A percentile compares a stretch with the other conserved stretches of the same genome.
Evolutionary conservation across 2,888 invertebrate genomes (phyloP).

Genomic region (Brachyopa scutellaris): DNA sequence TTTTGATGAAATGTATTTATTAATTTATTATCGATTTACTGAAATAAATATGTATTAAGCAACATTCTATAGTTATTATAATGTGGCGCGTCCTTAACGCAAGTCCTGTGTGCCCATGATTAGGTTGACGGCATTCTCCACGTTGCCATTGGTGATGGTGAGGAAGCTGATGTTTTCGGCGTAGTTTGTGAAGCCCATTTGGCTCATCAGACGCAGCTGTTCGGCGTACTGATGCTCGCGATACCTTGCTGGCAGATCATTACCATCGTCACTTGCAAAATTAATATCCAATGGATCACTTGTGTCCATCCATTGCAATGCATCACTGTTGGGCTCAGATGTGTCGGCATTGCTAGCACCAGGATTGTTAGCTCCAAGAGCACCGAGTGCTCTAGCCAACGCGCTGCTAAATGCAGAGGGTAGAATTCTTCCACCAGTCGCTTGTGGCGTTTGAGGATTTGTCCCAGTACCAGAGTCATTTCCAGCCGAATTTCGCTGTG

Average conservation of each 20-base stretch:
- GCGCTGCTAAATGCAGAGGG: slow-evolving; percentile 86
- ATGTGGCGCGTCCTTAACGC: slow-evolving; percentile 13
- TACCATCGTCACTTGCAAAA: slow-evolving; percentile 63
- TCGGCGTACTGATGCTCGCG: slow-evolving; percentile 81
- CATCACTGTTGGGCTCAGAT: slow-evolving; percentile 64
- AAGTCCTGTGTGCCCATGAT: slow-evolving; percentile 85
- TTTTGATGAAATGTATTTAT: slow-evolving; percentile 70
- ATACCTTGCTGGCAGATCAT: slow-evolving; percentile 77
- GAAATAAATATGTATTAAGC: slow-evolving; percentile 70
- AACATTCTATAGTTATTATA: slow-evolving; percentile 41
- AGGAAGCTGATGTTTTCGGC: slow-evolving; percentile 92
- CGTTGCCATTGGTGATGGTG: slow-evolving; percentile 89
- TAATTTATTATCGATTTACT: slow-evolving; percentile 70
- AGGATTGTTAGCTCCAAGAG: slow-evolving; percentile 60
- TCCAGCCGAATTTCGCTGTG: slow-evolving; percentile 77
- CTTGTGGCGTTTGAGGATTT: slow-evolving; percentile 62
- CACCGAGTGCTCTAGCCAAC: slow-evolving; percentile 86
- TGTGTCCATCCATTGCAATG: slow-evolving; percentile 75
- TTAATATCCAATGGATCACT: slow-evolving; percentile 59
- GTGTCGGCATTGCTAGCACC: slow-evolving; percentile 28
- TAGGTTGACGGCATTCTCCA: slow-evolving; percentile 94
- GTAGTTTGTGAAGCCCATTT: slow-evolving; percentile 94
- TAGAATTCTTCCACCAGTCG: slow-evolving; percentile 31
- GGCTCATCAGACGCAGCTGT: slow-evolving; percentile 91
- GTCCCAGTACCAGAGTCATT: slow-evolving; percentile 68